These are phyloP conservation scores for Rhynchotus rufescens DNA, from an alignment of 2,797 vertebrate species.

Conservation along the genomic window DNA sequence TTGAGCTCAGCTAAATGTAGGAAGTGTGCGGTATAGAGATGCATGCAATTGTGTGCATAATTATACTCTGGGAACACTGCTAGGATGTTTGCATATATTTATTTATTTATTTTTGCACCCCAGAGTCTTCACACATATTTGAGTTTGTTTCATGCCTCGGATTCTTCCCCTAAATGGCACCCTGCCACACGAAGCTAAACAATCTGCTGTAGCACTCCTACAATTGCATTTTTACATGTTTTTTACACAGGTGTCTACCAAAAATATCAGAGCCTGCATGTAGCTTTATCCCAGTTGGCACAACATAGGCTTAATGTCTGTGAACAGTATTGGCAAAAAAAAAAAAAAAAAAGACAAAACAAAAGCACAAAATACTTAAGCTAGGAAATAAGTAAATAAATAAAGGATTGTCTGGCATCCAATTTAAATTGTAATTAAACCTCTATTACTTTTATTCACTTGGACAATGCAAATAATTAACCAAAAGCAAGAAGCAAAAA, in stretches of 20 bases:
- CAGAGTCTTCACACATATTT: not conserved
- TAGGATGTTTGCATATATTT: not conserved
- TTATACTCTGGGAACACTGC: not conserved
- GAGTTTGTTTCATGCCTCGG: conserved; percentile 1
- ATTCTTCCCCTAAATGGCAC: conserved; percentile 3
- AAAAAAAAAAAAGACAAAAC: not conserved
- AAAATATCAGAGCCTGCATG: conserved; percentile 22
- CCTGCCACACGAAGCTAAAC: not conserved
- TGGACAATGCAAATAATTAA: not conserved
- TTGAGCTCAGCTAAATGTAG: not conserved
- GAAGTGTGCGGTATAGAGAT: not conserved
- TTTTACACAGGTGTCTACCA: conserved; percentile 33
- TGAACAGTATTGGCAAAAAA: not conserved
- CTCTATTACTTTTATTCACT: not conserved
- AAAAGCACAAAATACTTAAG: not conserved
- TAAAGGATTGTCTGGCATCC: not conserved
- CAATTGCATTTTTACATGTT: not conserved
- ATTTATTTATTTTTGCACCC: not conserved
- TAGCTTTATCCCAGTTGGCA: not conserved
- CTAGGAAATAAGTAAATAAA: not conserved
- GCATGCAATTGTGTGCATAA: not conserved
- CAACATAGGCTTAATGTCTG: not conserved
- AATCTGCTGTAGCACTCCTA: conserved; percentile 4
- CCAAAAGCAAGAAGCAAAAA: not conserved
- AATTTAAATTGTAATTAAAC: not conserved